Conservation (phyloP, 2,113 vertebrate genomes). For the Mugil cephalus region DNA sequence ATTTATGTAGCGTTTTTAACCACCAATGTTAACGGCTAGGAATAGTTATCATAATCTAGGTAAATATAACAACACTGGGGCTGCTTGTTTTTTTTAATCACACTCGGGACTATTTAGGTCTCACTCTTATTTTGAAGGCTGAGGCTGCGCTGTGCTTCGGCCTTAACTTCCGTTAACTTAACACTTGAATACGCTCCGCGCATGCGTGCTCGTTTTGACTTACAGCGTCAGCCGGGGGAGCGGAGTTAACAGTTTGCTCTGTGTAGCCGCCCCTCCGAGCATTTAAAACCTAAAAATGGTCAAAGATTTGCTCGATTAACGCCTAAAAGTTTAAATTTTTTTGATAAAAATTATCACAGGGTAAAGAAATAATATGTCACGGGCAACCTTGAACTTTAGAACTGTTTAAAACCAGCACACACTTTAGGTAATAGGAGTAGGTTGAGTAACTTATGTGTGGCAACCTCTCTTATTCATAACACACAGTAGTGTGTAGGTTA, state of each 20-base stretch:
- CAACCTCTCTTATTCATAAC: neutral
- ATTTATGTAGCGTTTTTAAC: too few relatives aligned
- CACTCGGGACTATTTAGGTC: too few relatives aligned
- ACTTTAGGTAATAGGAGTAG: neutral
- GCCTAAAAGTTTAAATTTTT: neutral
- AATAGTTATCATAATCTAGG: too few relatives aligned
- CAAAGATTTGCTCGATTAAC: conserved; percentile 15
- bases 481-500: neutral
- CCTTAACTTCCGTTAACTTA: neutral
- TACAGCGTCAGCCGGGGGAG: neutral
- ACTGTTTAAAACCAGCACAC: neutral
- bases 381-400: conserved; percentile 26
- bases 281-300: neutral
- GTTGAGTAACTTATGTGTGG: neutral
- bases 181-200: neutral
- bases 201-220: neutral
- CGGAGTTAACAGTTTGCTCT: neutral
- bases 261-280: neutral
- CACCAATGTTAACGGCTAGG: too few relatives aligned
- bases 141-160: too few relatives aligned
- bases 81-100: too few relatives aligned
- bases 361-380: neutral
- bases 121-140: conserved; percentile 47
- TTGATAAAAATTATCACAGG: too few relatives aligned
- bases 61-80: too few relatives aligned